These are phyloP conservation scores for Danio jaintianensis DNA, from an alignment of 2,797 vertebrate species.

Conservation along the genomic window DNA sequence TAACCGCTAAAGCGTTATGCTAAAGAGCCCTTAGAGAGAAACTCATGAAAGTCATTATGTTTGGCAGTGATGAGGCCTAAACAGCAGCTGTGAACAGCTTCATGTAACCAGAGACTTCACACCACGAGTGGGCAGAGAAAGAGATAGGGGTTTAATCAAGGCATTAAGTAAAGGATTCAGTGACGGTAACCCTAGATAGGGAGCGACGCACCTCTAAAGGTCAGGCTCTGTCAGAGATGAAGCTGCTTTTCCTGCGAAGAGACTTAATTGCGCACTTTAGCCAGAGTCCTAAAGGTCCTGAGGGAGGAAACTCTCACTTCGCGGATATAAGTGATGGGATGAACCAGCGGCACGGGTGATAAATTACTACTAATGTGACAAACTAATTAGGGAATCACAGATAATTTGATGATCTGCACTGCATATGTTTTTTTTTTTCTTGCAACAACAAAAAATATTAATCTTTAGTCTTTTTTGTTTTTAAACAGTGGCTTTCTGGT, in stretches of 20 bases:
- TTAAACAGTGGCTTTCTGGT: neutral
- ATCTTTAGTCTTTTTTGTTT: neutral
- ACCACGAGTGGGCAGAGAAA: conserved; percentile 73
- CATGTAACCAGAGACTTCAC: conserved; percentile 76
- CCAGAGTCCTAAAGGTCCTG: conserved; percentile 46
- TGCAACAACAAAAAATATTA: neutral
- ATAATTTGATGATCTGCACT: neutral
- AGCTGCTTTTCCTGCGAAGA: conserved; percentile 65
- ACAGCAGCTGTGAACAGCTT: conserved; percentile 62
- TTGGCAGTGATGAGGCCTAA: conserved; percentile 33
- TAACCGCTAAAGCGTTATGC: conserved; percentile 46
- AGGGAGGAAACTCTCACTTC: conserved; percentile 62
- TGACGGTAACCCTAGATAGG: conserved; percentile 78
- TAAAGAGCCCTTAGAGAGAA: conserved; percentile 47
- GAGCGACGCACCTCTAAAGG: conserved; percentile 74
- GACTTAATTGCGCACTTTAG: conserved; percentile 48
- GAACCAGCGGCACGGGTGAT: neutral
- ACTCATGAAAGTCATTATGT: conserved; percentile 45
- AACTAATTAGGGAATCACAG: neutral
- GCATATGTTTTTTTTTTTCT: neutral
- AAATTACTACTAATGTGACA: neutral
- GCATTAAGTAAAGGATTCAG: conserved; percentile 81
- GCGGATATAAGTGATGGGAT: too few relatives aligned
- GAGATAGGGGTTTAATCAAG: conserved; percentile 77
- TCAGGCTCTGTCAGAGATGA: conserved; percentile 68